phyloP scores from a whole-genome alignment of 1,140 invertebrate genomes.

The Diorhabda elongata region DNA sequence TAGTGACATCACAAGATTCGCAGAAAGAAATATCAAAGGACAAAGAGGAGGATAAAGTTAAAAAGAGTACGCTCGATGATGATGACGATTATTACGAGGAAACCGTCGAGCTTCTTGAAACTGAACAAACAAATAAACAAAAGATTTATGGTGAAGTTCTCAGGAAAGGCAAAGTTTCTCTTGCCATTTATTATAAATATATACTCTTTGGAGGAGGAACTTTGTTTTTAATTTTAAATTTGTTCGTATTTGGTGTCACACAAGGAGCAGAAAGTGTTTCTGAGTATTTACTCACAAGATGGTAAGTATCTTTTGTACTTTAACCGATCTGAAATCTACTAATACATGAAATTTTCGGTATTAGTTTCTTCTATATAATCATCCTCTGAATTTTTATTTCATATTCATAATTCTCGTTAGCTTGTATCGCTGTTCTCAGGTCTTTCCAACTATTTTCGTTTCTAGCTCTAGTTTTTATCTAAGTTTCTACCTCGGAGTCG shows the following conservation, averaged over 20 bases:
- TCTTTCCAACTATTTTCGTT: no score
- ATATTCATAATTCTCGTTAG: no score
- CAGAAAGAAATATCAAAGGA: background rate
- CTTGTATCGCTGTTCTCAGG: no score
- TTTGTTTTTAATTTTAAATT: slow-evolving; percentile 25
- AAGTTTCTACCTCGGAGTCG: no score
- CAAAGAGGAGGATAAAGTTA: slow-evolving; percentile 16
- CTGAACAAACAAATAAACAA: slow-evolving; percentile 22
- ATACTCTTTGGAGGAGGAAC: slow-evolving; percentile 32
- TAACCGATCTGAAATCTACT: no score
- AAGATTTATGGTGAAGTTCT: slow-evolving; percentile 34
- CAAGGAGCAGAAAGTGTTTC: slow-evolving; percentile 28
- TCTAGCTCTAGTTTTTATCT: no score
- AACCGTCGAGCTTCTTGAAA: slow-evolving; percentile 13
- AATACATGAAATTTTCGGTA: background rate
- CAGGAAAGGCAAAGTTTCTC: slow-evolving; percentile 28
- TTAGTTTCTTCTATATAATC: no score
- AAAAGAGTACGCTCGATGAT: slow-evolving; percentile 15
- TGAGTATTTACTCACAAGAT: slow-evolving; percentile 30
- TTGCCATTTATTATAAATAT: slow-evolving; percentile 30
- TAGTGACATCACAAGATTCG: slow-evolving; percentile 1
- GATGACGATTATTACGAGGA: slow-evolving; percentile 6
- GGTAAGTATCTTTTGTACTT: slow-evolving; percentile 22
- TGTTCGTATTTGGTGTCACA: slow-evolving; percentile 23
- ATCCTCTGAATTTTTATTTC: no score